Evolutionary conservation across 2,113 vertebrate genomes (phyloP).

Genomic region (Psammodynastes pulverulentus): DNA sequence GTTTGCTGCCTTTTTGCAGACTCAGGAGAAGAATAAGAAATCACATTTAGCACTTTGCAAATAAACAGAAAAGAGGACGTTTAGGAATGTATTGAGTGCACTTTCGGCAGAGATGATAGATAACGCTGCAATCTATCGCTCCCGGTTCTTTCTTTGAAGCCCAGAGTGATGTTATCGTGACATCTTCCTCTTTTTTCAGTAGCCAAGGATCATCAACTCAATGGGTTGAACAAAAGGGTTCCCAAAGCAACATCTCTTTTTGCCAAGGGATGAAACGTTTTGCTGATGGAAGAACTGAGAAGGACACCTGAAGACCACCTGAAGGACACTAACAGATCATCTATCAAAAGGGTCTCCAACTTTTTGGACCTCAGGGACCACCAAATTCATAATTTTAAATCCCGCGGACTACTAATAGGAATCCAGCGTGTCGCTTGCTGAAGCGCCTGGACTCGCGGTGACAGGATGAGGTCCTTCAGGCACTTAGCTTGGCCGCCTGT

Average conservation of each 20-base stretch:
- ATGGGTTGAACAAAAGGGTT: slow-evolving; percentile 52
- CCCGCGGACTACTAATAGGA: too few species aligned
- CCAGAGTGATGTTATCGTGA: slow-evolving; percentile 52
- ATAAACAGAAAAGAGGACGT: slow-evolving; percentile 69
- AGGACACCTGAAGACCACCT: too few species aligned
- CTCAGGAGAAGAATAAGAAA: slow-evolving; percentile 46
- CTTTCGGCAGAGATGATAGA: slow-evolving; percentile 60
- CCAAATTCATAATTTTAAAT: too few species aligned
- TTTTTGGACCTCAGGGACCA: too few species aligned
- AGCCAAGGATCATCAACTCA: slow-evolving; percentile 61
- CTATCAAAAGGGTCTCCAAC: too few species aligned
- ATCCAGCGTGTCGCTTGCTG: too few species aligned
- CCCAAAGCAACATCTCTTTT: slow-evolving; percentile 41
- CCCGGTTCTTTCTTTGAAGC: slow-evolving; percentile 46
- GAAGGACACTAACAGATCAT: background rate
- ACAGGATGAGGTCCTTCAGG: too few species aligned
- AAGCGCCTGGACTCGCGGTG: too few species aligned
- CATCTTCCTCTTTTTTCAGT: slow-evolving; percentile 53
- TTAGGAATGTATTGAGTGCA: slow-evolving; percentile 65
- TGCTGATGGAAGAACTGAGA: background rate
- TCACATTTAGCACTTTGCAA: slow-evolving; percentile 69
- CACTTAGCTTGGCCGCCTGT: too few species aligned
- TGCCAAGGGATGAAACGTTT: background rate
- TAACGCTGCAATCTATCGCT: slow-evolving; percentile 64
- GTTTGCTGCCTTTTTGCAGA: slow-evolving; percentile 63